Base-by-base conservation (phyloP, 1,140 invertebrate species). In the Eumeta japonica region DNA sequence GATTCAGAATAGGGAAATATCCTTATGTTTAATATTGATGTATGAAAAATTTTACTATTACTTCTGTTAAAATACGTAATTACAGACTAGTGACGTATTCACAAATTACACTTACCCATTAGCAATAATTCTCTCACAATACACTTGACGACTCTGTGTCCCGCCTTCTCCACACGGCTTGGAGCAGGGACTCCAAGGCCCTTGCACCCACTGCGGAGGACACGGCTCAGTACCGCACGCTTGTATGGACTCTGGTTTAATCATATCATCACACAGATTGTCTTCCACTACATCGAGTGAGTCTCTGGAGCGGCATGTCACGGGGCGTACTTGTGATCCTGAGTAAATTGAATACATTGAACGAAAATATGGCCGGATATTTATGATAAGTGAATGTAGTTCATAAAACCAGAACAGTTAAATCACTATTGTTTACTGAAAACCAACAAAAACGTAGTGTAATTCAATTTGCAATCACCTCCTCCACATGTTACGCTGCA, bases 401-500 rank as follows among this genome's bases (percentile, higher is more conserved):
- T 24, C n/a, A 24, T 24, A 7, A 7, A 24, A 24, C 7, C n/a
- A 24, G 20, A 24, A n/a, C 7, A n/a, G n/a, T 24, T 7, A 7
- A n/a, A 7, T n/a, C 7, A 7, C 7, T 24, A 24, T 7, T n/a
- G 13, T 12, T 9, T 7, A 9, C 12, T 31, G 29, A 31, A 31
- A 7, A 31, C 29, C 5, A 11, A 11, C 29, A 31, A 31, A 31
- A 11, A 9, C 7, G 5, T 11, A 5, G 12, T 31, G 13, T 9
- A 31, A 7, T 24, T 24, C 7, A n/a, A n/a, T n/a, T n/a, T n/a
- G n/a, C n/a, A n/a, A n/a, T n/a, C 71, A 87, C 93, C 94, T 79
- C 89, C 88, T 12, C 94, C 94, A 62, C 94, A 98, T 4, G 83
- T 80, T 2, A 80, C 80, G 39, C 83, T 88, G 65, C 94, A 98